Evolutionary conservation across 1,140 invertebrate genomes (phyloP).

Genomic region (Penaeus chinensis): DNA sequence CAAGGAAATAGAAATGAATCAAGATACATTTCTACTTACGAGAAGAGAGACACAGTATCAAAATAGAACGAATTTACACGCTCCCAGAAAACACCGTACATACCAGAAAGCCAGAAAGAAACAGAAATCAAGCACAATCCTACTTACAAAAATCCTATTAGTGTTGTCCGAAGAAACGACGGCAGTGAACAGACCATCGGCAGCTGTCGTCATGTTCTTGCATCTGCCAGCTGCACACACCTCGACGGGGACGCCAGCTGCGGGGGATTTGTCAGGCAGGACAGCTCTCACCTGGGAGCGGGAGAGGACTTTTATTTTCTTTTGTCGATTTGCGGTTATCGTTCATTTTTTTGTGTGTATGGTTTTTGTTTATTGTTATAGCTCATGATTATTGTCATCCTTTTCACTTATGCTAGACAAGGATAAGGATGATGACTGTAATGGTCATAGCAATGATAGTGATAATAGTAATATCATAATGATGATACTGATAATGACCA

Average conservation of each 20-base stretch:
- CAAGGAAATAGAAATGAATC: too few relatives aligned
- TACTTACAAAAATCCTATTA: constrained; percentile 6
- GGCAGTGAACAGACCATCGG: constrained; percentile 7
- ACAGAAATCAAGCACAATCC: neutral
- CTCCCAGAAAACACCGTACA: too few relatives aligned
- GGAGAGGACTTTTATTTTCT: too few relatives aligned
- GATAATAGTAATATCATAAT: too few relatives aligned
- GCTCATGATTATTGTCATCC: neutral
- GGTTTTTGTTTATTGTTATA: too few relatives aligned
- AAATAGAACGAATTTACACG: too few relatives aligned
- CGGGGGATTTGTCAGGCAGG: neutral
- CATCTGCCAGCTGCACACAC: constrained; percentile 25
- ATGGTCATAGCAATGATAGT: neutral
- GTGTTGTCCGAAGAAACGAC: constrained; percentile 12
- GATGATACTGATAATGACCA: too few relatives aligned
- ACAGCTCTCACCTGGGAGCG: neutral
- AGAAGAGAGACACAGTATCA: too few relatives aligned
- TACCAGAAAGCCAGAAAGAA: neutral
- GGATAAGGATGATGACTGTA: too few relatives aligned
- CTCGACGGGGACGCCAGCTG: constrained; percentile 4
- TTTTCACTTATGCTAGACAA: neutral
- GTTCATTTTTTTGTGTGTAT: too few relatives aligned
- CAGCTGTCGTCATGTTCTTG: constrained; percentile 19
- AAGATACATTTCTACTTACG: too few relatives aligned
- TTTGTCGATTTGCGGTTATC: too few relatives aligned